These are phyloP conservation scores for Sepiola atlantica DNA, from an alignment of 2,888 invertebrate species.

Conservation along the genomic window DNA sequence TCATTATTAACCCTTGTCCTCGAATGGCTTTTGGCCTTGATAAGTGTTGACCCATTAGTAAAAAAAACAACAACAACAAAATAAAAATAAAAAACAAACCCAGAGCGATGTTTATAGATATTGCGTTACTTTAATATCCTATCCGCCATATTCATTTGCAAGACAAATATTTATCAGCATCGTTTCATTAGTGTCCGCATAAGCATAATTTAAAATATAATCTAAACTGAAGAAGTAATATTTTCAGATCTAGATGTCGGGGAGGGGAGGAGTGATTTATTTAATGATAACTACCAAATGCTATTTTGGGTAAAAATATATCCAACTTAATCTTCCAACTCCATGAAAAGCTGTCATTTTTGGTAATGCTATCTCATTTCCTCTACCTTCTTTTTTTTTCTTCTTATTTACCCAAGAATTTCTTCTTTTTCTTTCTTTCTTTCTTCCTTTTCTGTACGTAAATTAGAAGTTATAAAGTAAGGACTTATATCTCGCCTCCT, in stretches of 20 bases:
- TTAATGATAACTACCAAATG: background rate
- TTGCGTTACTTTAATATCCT: background rate
- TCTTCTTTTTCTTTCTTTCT: background rate
- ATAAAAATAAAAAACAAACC: too few relatives aligned
- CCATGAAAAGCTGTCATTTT: conserved; percentile 7
- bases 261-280: background rate
- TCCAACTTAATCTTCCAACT: conserved; percentile 5
- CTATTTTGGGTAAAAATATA: conserved; percentile 32
- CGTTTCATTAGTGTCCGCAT: background rate
- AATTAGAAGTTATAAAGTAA: background rate
- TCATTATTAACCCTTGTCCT: too few relatives aligned
- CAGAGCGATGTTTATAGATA: background rate
- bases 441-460: background rate
- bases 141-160: background rate
- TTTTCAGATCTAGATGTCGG: background rate
- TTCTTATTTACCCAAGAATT: background rate
- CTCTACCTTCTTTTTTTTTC: background rate
- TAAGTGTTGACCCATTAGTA: too few relatives aligned
- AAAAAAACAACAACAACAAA: too few relatives aligned
- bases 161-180: background rate
- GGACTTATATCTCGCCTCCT: background rate
- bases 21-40: too few relatives aligned
- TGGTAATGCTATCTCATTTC: conserved; percentile 24
- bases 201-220: background rate
- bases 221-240: background rate